These are phyloP conservation scores for Synanthedon andrenaeformis DNA, from an alignment of 2,888 invertebrate genomes.

Conservation along the genomic window DNA sequence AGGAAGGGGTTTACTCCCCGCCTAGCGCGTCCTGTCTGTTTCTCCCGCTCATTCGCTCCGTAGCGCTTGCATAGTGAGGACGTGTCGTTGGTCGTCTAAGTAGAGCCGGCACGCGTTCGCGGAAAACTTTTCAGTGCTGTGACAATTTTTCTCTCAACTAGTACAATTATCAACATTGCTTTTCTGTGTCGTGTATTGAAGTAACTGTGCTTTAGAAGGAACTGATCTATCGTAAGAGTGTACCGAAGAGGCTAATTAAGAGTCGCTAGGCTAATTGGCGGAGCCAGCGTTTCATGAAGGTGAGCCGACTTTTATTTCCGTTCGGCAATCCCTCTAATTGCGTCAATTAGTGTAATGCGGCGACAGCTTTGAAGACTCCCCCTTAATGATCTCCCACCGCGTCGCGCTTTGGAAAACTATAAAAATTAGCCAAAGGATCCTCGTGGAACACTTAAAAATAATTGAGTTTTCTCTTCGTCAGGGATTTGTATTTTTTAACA, in stretches of 20 bases:
- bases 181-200: slow-evolving; percentile 46
- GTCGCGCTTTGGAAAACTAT: slow-evolving; percentile 42
- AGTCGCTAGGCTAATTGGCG: slow-evolving; percentile 64
- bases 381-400: slow-evolving; percentile 53
- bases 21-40: slow-evolving; percentile 16
- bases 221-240: slow-evolving; percentile 43
- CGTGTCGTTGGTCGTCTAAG: slow-evolving; percentile 22
- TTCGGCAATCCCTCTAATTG: slow-evolving; percentile 70
- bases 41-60: slow-evolving; percentile 49
- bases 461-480: neutral
- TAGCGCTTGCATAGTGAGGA: slow-evolving; percentile 34
- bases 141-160: slow-evolving; percentile 20
- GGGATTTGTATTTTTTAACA: neutral
- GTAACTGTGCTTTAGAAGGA: slow-evolving; percentile 32
- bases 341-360: slow-evolving; percentile 70
- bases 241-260: slow-evolving; percentile 60
- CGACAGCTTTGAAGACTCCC: slow-evolving; percentile 64
- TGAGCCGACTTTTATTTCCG: slow-evolving; percentile 70
- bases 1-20: slow-evolving; percentile 57
- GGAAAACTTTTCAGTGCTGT: slow-evolving; percentile 63
- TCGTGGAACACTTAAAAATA: neutral
- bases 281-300: slow-evolving; percentile 68
- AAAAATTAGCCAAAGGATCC: slow-evolving; percentile 11
- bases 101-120: slow-evolving; percentile 38
- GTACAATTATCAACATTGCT: slow-evolving; percentile 38